Evolutionary conservation across 1,140 invertebrate species (phyloP).

Genomic region (Plodia interpunctella): DNA sequence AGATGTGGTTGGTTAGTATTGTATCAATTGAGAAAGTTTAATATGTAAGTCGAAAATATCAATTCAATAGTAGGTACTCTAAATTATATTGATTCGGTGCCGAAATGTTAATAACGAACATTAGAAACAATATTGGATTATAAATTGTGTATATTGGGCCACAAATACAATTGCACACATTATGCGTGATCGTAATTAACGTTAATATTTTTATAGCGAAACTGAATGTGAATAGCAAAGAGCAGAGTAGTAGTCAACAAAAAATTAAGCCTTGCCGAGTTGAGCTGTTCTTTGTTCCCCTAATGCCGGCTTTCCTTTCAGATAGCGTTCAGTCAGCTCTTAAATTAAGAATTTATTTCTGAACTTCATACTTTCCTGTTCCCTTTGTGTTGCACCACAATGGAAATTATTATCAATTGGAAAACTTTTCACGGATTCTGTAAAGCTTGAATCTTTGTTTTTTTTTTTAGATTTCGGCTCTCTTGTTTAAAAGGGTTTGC

Average conservation of each 20-base stretch:
- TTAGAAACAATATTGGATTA: too few species aligned
- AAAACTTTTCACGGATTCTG: conserved; percentile 57
- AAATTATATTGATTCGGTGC: too few species aligned
- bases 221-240: conserved; percentile 30
- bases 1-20: too few species aligned
- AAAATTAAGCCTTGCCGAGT: conserved; percentile 37
- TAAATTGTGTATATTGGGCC: too few species aligned
- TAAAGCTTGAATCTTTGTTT: conserved; percentile 55
- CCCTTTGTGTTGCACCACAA: conserved; percentile 66
- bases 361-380: conserved; percentile 63
- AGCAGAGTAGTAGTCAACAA: conserved; percentile 40
- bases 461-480: conserved; percentile 39
- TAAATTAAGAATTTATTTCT: conserved; percentile 72
- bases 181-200: not conserved
- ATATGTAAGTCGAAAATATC: too few species aligned
- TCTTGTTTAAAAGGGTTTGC: conserved; percentile 22
- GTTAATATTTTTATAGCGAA: not conserved
- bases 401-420: conserved; percentile 71
- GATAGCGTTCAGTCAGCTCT: conserved; percentile 63
- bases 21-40: too few species aligned
- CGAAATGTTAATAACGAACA: too few species aligned
- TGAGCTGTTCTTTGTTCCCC: conserved; percentile 54
- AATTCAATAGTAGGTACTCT: too few species aligned
- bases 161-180: too few species aligned
- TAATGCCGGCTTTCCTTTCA: conserved; percentile 62